Base-by-base conservation (phyloP, 2,797 vertebrate genomes). In the Aeoliscus strigatus region DNA sequence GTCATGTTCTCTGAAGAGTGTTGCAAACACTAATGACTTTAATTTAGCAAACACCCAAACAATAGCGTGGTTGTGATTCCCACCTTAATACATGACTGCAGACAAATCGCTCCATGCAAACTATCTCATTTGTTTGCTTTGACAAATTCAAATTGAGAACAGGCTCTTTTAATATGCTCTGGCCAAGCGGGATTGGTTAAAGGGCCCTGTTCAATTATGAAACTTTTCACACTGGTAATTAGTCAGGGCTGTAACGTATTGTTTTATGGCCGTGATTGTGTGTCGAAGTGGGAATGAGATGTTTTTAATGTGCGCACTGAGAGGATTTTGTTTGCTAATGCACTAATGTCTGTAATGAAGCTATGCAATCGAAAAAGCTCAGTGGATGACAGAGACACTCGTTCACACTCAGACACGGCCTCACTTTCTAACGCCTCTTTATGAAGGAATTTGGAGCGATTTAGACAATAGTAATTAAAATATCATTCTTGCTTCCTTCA, bases 161-260 rank as follows among this genome's bases (percentile, higher is more conserved):
- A 41, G 54, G 40, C 42, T 62, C 35, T 65, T 70, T 75, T 74
- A 77, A 77, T 75, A 67, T 35, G 27, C 29, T 39, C 28, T 32
- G 64, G 69, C 72, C 65, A 51, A 40, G 52, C 36, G 60, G 73
- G 72, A 81, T 71, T 68, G 59, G 71, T 54, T 70, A 52, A 52
- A 45, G 49, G 56, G 28, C 31, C 46, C 79, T 56, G 73, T 82
- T 81, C 81, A 77, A 77, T 83, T 79, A 76, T 81, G 75, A 82
- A 79, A 72, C 62, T 83, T 83, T 81, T 79, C 69, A 66, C 63
- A 51, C 42, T 78, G 66, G 65, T 81, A 83, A 83, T 83, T 86
- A 82, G 70, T 82, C 65, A 75, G 76, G 57, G 79, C 48, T 50
- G 57, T 69, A 80, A 71, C 65, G 51, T 74, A 75, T 79, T 79